Evolutionary conservation across 2,888 invertebrate genomes (phyloP), one percentile per base, ranked within the genome.

Genomic region (Megalurothrips usitatus): DNA sequence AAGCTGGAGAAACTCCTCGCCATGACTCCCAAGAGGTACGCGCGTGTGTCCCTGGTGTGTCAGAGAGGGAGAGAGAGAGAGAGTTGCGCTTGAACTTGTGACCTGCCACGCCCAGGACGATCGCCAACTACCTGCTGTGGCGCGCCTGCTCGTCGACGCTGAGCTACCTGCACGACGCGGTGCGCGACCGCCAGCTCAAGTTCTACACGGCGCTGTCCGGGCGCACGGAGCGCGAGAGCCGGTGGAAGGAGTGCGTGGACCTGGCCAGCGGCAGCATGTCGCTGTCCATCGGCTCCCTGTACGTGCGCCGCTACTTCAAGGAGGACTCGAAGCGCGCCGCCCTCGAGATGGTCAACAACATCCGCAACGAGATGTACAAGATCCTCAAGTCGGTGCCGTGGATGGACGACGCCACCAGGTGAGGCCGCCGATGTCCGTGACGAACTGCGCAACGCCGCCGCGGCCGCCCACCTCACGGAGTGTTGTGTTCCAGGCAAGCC

Each of bases 51-150:
- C n/a, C n/a, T n/a, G n/a, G n/a, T n/a, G n/a, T n/a, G n/a, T n/a
- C n/a, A n/a, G n/a, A n/a, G n/a, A n/a, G n/a, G n/a, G 34, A 34
- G 26, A 19, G 11, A 34, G 11, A 4, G 26, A 17, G 43, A 52
- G 26, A 48, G 28, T 19, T 28, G 17, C 2, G 43, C 9, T 68
- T 78, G 48, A n/a, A 1, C n/a, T 9, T 78, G 11, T 6, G 79
- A 34, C 58, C 11, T 1, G 10, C 26, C 11, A 23, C 48, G 10
- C 8, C n/a, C 17, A 26, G 82, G n/a, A 79, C 79, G 0, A 8
- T 81, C 10, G 96, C 97, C 4, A 98, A 98, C 89, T 98, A 98
- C 86, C 92, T 96, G 84, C 92, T 97, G 92, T 97, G 97, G 97
- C 91, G 97, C 81, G 94, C 94, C 0, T 94, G 95, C 0, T 93